Evolutionary conservation across 2,113 vertebrate species (phyloP).

Genomic region (Gymnobelideus leadbeateri): DNA sequence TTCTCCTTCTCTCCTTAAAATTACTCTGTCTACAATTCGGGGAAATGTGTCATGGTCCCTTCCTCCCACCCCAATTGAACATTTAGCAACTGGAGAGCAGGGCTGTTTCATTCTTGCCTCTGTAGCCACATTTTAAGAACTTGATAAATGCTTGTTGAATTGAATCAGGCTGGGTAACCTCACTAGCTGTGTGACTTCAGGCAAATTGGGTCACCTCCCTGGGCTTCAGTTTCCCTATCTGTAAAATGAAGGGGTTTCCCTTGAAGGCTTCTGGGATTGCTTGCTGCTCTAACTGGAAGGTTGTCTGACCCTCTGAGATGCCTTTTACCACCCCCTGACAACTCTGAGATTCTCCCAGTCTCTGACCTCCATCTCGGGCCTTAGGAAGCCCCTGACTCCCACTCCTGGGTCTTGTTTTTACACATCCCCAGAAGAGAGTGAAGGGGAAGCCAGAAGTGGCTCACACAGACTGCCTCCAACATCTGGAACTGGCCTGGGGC

Average conservation of each 20-base stretch:
- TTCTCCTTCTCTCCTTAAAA: not conserved
- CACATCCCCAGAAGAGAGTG: conserved; percentile 22
- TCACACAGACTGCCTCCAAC: conserved; percentile 18
- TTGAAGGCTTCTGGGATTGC: not conserved
- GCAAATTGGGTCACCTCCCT: not conserved
- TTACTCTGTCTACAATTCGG: not conserved
- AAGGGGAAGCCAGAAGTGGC: conserved; percentile 26
- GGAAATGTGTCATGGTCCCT: no score
- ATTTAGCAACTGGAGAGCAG: not conserved
- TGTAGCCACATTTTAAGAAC: not conserved
- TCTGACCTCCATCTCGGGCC: not conserved
- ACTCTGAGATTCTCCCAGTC: not conserved
- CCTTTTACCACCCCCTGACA: not conserved
- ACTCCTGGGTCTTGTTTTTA: conserved; percentile 44
- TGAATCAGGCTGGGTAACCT: not conserved
- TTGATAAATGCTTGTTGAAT: not conserved
- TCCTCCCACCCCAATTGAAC: not conserved
- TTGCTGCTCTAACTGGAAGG: not conserved
- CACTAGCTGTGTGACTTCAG: not conserved
- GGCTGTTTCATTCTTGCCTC: not conserved
- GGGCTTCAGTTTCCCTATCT: not conserved
- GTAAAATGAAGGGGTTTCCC: not conserved
- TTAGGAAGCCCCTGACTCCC: not conserved
- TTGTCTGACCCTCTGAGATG: not conserved
- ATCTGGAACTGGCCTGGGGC: conserved; percentile 55